Conservation (phyloP, 1,140 invertebrate genomes). For the Polypedilum vanderplanki region DNA sequence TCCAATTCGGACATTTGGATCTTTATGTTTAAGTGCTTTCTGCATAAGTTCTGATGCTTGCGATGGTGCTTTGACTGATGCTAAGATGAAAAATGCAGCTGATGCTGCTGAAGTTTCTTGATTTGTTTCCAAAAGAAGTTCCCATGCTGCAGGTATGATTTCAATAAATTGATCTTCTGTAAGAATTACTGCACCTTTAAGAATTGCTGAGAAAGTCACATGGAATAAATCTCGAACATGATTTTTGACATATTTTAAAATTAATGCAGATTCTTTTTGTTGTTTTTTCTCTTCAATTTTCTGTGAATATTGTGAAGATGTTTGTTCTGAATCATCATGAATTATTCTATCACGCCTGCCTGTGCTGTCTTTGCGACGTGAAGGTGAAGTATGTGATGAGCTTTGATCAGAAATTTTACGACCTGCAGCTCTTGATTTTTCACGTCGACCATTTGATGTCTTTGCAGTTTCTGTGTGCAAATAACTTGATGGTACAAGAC, state of each 20-base stretch:
- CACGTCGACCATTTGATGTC: conserved; percentile 34
- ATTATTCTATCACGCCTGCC: conserved; percentile 50
- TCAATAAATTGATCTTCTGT: conserved; percentile 81
- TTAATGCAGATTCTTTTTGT: conserved; percentile 55
- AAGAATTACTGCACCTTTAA: conserved; percentile 88
- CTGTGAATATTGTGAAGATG: conserved; percentile 31
- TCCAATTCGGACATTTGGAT: conserved; percentile 63
- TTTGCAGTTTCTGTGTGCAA: conserved; percentile 44
- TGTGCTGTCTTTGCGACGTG: conserved; percentile 65
- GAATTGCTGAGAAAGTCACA: conserved; percentile 75
- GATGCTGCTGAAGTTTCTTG: conserved; percentile 69
- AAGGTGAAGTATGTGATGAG: conserved; percentile 64
- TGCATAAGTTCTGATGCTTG: conserved; percentile 84
- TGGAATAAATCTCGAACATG: conserved; percentile 84
- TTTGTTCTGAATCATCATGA: conserved; percentile 40
- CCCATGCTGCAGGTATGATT: conserved; percentile 87
- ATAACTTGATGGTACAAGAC: conserved; percentile 48
- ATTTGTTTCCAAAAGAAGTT: conserved; percentile 77
- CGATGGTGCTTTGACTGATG: conserved; percentile 81
- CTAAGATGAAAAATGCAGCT: conserved; percentile 86
- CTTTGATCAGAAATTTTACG: conserved; percentile 71
- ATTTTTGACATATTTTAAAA: conserved; percentile 75
- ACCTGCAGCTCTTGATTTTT: conserved; percentile 40
- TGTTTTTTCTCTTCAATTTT: conserved; percentile 24
- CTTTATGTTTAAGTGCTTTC: conserved; percentile 72